phyloP scores from a whole-genome alignment of 2,888 invertebrate genomes.

The Drosophila fungiperda region DNA sequence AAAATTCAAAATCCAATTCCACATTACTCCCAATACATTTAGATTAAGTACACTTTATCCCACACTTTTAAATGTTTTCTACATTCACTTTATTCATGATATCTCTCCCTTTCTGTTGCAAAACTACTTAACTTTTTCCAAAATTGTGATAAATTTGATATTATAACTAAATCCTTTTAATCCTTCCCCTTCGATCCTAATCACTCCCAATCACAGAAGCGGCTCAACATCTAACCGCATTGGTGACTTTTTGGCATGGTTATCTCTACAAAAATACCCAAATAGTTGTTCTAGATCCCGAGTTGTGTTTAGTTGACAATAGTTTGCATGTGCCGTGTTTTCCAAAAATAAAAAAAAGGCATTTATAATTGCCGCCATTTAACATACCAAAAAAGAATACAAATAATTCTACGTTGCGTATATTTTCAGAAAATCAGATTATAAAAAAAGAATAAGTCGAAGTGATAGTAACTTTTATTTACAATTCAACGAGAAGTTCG shows the following conservation, averaged over 20 bases:
- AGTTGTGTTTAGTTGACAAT: conserved; percentile 6
- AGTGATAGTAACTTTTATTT: conserved; percentile 71
- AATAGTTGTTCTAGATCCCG: conserved; percentile 18
- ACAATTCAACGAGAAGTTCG: conserved; percentile 52
- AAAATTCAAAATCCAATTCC: conserved; percentile 27
- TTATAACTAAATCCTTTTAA: conserved; percentile 11
- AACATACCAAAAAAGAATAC: conserved; percentile 72
- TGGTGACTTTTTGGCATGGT: conserved; percentile 71
- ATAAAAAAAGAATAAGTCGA: conserved; percentile 29
- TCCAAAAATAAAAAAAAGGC: conserved; percentile 44
- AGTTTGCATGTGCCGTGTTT: conserved; percentile 64
- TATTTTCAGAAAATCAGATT: conserved; percentile 46
- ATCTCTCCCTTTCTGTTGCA: conserved; percentile 12
- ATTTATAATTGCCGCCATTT: conserved; percentile 74
- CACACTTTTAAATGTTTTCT: conserved; percentile 7
- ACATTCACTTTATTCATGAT: neutral
- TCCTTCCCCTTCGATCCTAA: neutral
- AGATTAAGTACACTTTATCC: conserved; percentile 30
- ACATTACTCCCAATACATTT: conserved; percentile 52
- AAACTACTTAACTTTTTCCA: conserved; percentile 39
- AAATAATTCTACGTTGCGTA: conserved; percentile 45
- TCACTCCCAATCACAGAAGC: neutral
- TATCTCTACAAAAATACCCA: conserved; percentile 47
- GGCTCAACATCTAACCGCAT: conserved; percentile 8
- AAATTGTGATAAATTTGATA: conserved; percentile 49